Evolutionary conservation across 2,888 invertebrate species (phyloP).

Genomic region (Hirtodrosophila confusa): DNA sequence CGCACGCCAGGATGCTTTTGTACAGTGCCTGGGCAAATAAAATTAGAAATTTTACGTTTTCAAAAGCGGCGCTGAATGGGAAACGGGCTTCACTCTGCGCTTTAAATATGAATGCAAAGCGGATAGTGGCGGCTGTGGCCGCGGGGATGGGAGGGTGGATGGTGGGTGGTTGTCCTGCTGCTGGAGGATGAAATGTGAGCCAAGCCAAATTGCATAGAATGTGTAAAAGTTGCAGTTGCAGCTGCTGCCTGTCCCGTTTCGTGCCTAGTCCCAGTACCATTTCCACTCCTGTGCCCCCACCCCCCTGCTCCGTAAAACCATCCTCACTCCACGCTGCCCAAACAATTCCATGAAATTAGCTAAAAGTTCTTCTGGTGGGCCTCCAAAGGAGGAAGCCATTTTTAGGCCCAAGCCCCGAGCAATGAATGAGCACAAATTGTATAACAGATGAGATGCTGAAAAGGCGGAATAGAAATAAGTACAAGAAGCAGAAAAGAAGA

Average conservation of each 20-base stretch:
- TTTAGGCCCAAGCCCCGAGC: slow-evolving; percentile 75
- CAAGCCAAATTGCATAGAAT: slow-evolving; percentile 72
- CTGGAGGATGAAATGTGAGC: slow-evolving; percentile 66
- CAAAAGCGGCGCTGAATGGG: slow-evolving; percentile 58
- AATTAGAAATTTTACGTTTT: slow-evolving; percentile 79
- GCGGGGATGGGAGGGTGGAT: slow-evolving; percentile 4
- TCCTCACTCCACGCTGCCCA: slow-evolving; percentile 33
- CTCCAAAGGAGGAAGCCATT: slow-evolving; percentile 53
- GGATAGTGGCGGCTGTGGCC: slow-evolving; percentile 16
- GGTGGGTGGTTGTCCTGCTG: slow-evolving; percentile 11
- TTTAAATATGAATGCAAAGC: slow-evolving; percentile 73
- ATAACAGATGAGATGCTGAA: slow-evolving; percentile 65
- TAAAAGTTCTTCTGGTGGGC: slow-evolving; percentile 59
- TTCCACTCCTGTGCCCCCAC: not conserved
- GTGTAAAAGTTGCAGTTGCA: slow-evolving; percentile 76
- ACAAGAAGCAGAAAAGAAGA: slow-evolving; percentile 13
- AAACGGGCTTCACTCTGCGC: slow-evolving; percentile 38
- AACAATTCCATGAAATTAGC: slow-evolving; percentile 75
- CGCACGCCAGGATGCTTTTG: slow-evolving; percentile 77
- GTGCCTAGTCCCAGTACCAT: slow-evolving; percentile 27
- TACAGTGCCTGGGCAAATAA: slow-evolving; percentile 72
- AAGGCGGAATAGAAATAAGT: slow-evolving; percentile 47
- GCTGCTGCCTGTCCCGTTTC: slow-evolving; percentile 57
- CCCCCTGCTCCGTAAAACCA: not conserved
- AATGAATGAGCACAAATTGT: slow-evolving; percentile 59